Conservation (phyloP, 2,888 invertebrate genomes). For the Chymomyza fuscimana region DNA sequence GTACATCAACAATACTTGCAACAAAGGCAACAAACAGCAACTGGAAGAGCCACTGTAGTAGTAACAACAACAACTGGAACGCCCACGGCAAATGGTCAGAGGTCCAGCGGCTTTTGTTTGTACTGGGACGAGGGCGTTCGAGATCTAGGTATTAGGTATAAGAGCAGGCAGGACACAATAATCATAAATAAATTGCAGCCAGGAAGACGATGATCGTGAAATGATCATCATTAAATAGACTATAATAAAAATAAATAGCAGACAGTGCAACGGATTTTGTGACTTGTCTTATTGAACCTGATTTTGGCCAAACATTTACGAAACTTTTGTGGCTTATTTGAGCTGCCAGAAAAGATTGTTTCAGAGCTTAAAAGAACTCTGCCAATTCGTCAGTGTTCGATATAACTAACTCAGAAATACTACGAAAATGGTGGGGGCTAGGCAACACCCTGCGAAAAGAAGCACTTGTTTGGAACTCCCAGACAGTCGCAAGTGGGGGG, state of each 20-base stretch:
- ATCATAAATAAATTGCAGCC: constrained; percentile 40
- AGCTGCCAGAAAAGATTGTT: no score
- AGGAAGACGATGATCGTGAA: constrained; percentile 14
- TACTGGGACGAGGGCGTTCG: constrained; percentile 6
- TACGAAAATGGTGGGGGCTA: no score
- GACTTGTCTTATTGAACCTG: no score
- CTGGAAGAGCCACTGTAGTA: neutral
- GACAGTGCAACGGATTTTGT: neutral
- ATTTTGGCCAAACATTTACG: no score
- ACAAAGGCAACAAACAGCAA: neutral
- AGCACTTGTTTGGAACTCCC: no score
- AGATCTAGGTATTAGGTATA: neutral
- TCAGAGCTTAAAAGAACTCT: no score
- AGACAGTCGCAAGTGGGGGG: no score
- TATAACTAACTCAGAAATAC: no score
- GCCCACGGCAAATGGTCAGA: constrained; percentile 48
- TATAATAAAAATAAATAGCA: neutral
- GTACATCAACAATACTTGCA: constrained; percentile 8
- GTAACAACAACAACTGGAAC: constrained; percentile 43
- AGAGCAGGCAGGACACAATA: constrained; percentile 4
- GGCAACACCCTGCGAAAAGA: no score
- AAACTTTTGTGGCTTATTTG: no score
- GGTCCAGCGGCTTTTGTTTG: constrained; percentile 28
- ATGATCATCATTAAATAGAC: constrained; percentile 12
- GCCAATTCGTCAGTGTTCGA: no score